These are phyloP conservation scores for Andinoacara biseriatus DNA, from an alignment of 2,113 vertebrate genomes.

Conservation along the genomic window DNA sequence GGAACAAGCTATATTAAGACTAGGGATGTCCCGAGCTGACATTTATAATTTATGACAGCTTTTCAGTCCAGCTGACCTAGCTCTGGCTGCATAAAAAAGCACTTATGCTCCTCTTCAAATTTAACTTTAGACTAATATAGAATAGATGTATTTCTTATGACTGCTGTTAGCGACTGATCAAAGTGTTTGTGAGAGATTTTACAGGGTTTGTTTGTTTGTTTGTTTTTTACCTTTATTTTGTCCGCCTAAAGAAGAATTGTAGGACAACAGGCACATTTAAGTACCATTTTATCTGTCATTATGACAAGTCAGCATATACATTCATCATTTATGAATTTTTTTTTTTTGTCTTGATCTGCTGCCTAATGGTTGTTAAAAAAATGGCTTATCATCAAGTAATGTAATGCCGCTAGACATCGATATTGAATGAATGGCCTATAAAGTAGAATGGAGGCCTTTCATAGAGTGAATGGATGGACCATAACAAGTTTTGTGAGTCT, in stretches of 20 bases:
- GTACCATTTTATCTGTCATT: neutral
- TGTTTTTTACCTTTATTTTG: neutral
- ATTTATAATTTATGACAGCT: constrained; percentile 50
- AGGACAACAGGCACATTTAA: neutral
- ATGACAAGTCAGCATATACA: constrained; percentile 10
- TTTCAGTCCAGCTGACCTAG: constrained; percentile 26
- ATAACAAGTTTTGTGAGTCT: neutral
- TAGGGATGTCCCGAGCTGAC: constrained; percentile 29
- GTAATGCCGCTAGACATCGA: neutral
- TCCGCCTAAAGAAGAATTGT: neutral
- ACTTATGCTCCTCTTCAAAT: neutral
- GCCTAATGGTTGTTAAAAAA: constrained; percentile 27
- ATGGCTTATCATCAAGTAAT: constrained; percentile 4
- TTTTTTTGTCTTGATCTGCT: constrained; percentile 20
- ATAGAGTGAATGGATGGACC: neutral
- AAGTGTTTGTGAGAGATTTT: neutral
- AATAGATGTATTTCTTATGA: neutral
- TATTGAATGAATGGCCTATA: constrained; percentile 28
- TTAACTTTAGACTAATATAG: neutral
- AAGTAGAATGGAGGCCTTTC: neutral
- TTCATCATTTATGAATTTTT: constrained; percentile 11
- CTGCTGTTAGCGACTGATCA: neutral
- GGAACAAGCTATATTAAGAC: constrained; percentile 31
- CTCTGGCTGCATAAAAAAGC: constrained; percentile 7
- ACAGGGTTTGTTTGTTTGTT: neutral